Evolutionary conservation across 2,888 invertebrate species (phyloP).

Genomic region (Luffia ferchaultella): DNA sequence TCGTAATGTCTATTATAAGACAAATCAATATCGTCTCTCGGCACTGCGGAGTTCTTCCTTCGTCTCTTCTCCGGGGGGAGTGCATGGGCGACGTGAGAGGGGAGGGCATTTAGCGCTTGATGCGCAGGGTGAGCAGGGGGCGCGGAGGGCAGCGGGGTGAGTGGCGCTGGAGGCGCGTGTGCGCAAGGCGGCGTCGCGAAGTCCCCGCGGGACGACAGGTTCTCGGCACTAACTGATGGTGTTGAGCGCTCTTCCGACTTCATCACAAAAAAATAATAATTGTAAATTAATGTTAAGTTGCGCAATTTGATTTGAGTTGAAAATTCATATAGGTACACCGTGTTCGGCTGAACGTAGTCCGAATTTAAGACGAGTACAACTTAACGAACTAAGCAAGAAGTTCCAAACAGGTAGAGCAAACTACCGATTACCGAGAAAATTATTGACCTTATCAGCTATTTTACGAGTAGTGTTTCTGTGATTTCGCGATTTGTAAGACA

Average conservation of each 20-base stretch:
- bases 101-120: conserved; percentile 23
- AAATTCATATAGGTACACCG: too few species aligned
- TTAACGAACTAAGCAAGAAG: too few species aligned
- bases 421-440: too few species aligned
- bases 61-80: conserved; percentile 47
- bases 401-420: too few species aligned
- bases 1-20: conserved; percentile 52
- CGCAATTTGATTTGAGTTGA: too few species aligned
- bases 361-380: too few species aligned
- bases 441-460: too few species aligned
- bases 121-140: conserved; percentile 37
- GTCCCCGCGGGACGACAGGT: conserved; percentile 47
- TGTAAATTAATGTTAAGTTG: too few species aligned
- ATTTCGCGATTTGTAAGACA: too few species aligned
- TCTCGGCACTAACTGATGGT: conserved; percentile 56
- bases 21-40: conserved; percentile 44
- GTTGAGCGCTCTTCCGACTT: conserved; percentile 58
- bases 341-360: too few species aligned
- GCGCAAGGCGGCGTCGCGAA: conserved; percentile 51
- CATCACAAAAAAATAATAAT: too few species aligned
- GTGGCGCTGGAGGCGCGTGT: conserved; percentile 24
- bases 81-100: conserved; percentile 22
- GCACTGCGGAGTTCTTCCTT: conserved; percentile 52
- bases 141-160: conserved; percentile 18
- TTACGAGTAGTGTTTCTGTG: too few species aligned